Conservation (phyloP, 1,140 invertebrate species). For the Drosophila simulans region DNA sequence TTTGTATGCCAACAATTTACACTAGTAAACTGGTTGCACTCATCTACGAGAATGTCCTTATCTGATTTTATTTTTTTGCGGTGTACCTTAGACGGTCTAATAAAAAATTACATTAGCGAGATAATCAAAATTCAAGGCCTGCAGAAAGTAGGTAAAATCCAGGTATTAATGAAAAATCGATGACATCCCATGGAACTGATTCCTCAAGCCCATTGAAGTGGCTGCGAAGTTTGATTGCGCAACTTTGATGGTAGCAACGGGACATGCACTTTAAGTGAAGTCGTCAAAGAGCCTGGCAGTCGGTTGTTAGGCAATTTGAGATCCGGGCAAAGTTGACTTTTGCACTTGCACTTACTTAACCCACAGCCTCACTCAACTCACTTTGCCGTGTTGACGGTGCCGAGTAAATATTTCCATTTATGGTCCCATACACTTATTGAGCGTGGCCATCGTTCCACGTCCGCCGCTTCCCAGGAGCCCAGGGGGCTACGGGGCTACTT, state of each 20-base stretch:
- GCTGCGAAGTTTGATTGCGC: constrained; percentile 13
- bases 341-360: constrained; percentile 38
- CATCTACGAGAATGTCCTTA: too few species aligned
- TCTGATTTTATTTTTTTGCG: neutral
- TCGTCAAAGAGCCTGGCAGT: constrained; percentile 41
- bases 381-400: constrained; percentile 54
- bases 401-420: constrained; percentile 77
- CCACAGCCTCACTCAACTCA: constrained; percentile 30
- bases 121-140: constrained; percentile 8
- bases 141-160: constrained; percentile 4
- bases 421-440: constrained; percentile 73
- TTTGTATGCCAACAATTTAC: neutral
- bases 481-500: constrained; percentile 48
- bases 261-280: constrained; percentile 48
- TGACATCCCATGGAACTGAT: constrained; percentile 15
- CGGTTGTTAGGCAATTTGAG: constrained; percentile 50
- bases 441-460: constrained; percentile 56
- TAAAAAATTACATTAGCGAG: constrained; percentile 44
- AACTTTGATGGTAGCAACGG: constrained; percentile 8
- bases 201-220: constrained; percentile 4
- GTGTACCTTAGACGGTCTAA: constrained; percentile 14
- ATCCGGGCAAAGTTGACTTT: constrained; percentile 42
- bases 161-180: constrained; percentile 37
- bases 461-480: neutral
- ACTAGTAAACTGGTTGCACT: too few species aligned